Evolutionary conservation across 2,888 invertebrate species (phyloP).

Genomic region (Macaria notata): DNA sequence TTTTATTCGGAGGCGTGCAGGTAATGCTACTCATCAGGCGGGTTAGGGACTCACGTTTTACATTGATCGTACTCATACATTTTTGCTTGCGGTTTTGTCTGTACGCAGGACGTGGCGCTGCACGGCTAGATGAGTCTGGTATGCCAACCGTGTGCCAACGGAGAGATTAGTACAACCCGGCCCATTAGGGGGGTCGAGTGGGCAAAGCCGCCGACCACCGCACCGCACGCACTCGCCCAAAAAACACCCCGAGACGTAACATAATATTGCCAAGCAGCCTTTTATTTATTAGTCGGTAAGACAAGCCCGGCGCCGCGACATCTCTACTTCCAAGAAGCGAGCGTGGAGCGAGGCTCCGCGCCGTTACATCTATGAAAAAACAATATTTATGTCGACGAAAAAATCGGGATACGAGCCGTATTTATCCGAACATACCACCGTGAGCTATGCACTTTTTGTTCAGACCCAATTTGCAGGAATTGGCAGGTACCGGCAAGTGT

Average conservation of each 20-base stretch:
- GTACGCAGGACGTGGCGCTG: neutral
- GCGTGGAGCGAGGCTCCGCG: slow-evolving; percentile 68
- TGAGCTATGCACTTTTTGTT: slow-evolving; percentile 75
- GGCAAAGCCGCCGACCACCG: slow-evolving; percentile 61
- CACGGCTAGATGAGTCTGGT: slow-evolving; percentile 2
- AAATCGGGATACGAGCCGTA: slow-evolving; percentile 71
- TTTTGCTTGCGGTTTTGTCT: slow-evolving; percentile 1
- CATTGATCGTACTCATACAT: neutral
- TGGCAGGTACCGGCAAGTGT: slow-evolving; percentile 65
- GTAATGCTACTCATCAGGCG: neutral
- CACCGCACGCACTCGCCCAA: slow-evolving; percentile 60
- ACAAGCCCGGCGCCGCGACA: slow-evolving; percentile 75
- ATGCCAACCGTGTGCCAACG: slow-evolving; percentile 23
- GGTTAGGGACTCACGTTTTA: neutral
- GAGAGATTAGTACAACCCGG: slow-evolving; percentile 50
- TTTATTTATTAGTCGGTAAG: slow-evolving; percentile 76
- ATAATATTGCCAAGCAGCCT: slow-evolving; percentile 80
- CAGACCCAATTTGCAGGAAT: slow-evolving; percentile 71
- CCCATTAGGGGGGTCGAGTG: slow-evolving; percentile 64
- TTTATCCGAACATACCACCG: slow-evolving; percentile 69
- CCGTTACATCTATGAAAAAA: slow-evolving; percentile 78
- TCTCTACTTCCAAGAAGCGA: slow-evolving; percentile 73
- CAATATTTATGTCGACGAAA: slow-evolving; percentile 79
- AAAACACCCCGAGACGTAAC: slow-evolving; percentile 74
- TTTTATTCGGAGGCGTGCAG: slow-evolving; percentile 1